Percentiles rank a stretch among this genome's conserved stretches.
Evolutionary conservation across 2,888 invertebrate species (phyloP).

Genomic region (Eupithecia pulchellata): DNA sequence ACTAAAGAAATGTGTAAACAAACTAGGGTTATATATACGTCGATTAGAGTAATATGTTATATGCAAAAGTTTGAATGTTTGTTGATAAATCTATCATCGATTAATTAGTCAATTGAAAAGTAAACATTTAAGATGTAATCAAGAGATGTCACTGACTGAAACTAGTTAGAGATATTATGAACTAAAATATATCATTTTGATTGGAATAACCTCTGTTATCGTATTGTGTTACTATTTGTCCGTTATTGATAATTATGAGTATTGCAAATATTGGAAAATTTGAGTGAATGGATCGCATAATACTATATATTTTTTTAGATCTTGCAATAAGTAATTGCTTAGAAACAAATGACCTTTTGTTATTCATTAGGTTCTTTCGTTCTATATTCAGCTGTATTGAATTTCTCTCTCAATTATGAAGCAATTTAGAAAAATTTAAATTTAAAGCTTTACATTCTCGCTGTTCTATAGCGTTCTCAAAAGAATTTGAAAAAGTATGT

Average conservation of each 20-base stretch:
- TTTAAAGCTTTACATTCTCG: too few relatives aligned
- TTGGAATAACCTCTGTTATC: slow-evolving; percentile 3
- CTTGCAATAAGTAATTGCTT: too few relatives aligned
- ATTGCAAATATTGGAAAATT: neutral
- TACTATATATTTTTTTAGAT: neutral
- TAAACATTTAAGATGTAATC: neutral
- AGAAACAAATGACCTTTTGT: too few relatives aligned
- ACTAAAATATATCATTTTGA: slow-evolving; percentile 1
- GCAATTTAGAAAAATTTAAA: too few relatives aligned
- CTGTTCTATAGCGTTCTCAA: too few relatives aligned
- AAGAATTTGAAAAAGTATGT: too few relatives aligned
- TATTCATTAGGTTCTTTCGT: too few relatives aligned
- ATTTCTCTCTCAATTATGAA: too few relatives aligned
- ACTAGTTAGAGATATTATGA: neutral
- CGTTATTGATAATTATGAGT: neutral
- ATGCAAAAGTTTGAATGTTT: neutral
- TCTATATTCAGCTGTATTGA: too few relatives aligned
- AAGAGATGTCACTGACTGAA: neutral
- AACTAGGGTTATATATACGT: neutral
- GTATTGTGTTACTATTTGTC: neutral
- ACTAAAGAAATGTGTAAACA: neutral
- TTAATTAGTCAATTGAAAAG: neutral
- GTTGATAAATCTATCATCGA: neutral
- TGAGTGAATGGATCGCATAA: neutral
- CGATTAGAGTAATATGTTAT: neutral